These are phyloP conservation scores for Capreolus pygargus DNA, from an alignment of 2,113 vertebrate genomes.

Conservation along the genomic window DNA sequence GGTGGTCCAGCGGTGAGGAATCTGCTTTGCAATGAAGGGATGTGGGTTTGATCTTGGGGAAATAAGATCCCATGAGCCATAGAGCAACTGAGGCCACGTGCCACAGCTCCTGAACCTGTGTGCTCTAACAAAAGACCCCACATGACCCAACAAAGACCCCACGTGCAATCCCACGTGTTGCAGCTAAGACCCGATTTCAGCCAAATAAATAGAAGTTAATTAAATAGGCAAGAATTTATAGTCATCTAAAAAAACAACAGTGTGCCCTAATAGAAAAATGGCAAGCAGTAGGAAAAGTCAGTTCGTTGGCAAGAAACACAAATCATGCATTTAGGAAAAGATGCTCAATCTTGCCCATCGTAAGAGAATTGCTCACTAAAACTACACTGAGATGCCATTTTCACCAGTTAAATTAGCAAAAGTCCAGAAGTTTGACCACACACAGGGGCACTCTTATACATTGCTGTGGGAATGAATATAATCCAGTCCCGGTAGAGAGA, in stretches of 20 bases:
- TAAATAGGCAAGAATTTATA: not conserved
- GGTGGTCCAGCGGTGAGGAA: not conserved
- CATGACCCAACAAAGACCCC: not conserved
- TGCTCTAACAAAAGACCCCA: not conserved
- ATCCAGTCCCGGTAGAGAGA: not conserved
- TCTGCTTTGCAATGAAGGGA: not conserved
- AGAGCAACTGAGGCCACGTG: not conserved
- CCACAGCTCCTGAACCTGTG: not conserved
- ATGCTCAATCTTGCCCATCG: not conserved
- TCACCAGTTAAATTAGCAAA: not conserved
- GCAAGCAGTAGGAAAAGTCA: not conserved
- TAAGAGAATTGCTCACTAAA: not conserved
- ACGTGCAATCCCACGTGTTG: fast-evolving
- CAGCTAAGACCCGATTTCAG: not conserved
- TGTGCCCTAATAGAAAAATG: not conserved
- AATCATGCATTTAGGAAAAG: not conserved
- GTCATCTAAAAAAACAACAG: not conserved
- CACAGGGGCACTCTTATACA: no score
- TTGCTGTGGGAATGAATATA: not conserved
- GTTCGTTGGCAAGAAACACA: not conserved
- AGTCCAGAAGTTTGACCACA: no score
- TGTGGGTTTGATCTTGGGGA: not conserved
- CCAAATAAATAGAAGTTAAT: not conserved
- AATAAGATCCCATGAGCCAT: not conserved
- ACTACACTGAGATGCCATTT: not conserved